These are phyloP conservation scores for Caenorhabditis sp. DNA, from an alignment of 2,888 invertebrate genomes.

Conservation along the genomic window DNA sequence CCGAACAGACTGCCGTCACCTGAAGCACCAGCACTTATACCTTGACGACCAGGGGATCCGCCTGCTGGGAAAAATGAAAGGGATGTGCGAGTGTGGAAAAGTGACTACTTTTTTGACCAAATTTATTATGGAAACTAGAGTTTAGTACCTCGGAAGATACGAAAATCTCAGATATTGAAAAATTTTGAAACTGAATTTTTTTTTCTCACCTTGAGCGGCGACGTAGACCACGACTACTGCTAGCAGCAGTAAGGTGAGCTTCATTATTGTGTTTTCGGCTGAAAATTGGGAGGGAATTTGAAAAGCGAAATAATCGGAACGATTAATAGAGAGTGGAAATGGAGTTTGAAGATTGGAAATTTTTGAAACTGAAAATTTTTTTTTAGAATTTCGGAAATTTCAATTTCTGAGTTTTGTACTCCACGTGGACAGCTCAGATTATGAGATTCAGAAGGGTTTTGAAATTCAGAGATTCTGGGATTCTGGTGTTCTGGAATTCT, in stretches of 20 bases:
- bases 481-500: background rate
- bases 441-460: background rate
- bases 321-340: too few relatives aligned
- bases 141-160: too few relatives aligned
- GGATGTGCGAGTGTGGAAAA: constrained; percentile 20
- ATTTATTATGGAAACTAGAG: too few relatives aligned
- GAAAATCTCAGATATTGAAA: background rate
- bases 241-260: constrained; percentile 36
- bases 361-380: background rate
- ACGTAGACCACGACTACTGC: constrained; percentile 41
- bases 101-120: background rate
- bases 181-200: background rate
- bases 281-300: background rate
- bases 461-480: background rate
- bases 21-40: constrained; percentile 37
- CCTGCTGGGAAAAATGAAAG: constrained; percentile 12
- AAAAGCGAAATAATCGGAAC: background rate
- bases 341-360: background rate
- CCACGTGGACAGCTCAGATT: too few relatives aligned
- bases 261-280: background rate
- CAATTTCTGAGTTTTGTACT: too few relatives aligned
- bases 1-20: constrained; percentile 49
- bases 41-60: constrained; percentile 42
- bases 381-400: too few relatives aligned
- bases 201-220: constrained; percentile 31